Base-by-base conservation (phyloP, 2,797 vertebrate species). In the Dendrocincla fuliginosa region DNA sequence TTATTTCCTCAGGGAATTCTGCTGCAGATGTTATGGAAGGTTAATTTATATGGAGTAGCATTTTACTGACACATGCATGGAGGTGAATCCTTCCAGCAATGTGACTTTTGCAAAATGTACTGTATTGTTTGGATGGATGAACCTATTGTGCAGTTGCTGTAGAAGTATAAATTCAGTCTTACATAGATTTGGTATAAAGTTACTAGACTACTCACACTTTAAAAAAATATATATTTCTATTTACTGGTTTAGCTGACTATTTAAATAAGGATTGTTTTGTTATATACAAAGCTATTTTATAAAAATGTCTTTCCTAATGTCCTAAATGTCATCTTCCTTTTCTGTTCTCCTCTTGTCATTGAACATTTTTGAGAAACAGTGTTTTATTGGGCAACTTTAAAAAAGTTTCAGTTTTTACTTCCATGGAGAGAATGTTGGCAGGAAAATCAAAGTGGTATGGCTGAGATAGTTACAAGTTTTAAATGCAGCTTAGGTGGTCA, bases 1-100 rank as follows among this genome's bases (percentile, higher is more conserved):
- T 83, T 46, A 60, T 95, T 94, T 94, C 95, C 82, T 90, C 46
- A 11, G 80, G 84, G 83, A 74, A 33, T 91, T 81, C 55, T 83
- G 61, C 76, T 70, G 7, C 89, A 89, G 77, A 84, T 95, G 39
- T 89, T 92, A 15, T 12, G 44, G 87, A 89, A 96, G 68, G 87
- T 87, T 96, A 82, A 95, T 93, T 94, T 81, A 70, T 53, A 7
- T 28, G 55, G 70, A 88, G 32, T n/a, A 89, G 33, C 49, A 27
- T 89, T 93, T 92, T 52, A 33, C 49, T 8, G 28, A 81, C 41
- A 57, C 32, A 18, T 81, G 27, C 13, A 2, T 35, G 60, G 67
- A 90, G 68, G 57, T 89, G 61, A 94, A 75, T 85, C 46, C 76
- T 78, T 57, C 52, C 76, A 57, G 87, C 83, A 78, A 20, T 85